phyloP scores from a whole-genome alignment of 2,888 invertebrate genomes.

The Lasioglossum lativentre region DNA sequence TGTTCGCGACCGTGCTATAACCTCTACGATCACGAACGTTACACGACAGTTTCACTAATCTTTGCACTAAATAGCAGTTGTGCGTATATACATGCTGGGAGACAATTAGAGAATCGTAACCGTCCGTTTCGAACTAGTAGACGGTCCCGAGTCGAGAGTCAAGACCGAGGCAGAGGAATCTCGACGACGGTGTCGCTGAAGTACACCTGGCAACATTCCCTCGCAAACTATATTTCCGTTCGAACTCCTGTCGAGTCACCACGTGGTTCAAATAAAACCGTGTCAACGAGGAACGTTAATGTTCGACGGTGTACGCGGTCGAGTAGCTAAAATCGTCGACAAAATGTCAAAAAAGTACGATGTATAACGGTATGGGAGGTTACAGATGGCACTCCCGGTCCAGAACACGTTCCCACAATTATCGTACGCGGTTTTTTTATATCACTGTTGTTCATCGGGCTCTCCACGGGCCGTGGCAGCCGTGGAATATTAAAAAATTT shows the following conservation, averaged over 20 bases:
- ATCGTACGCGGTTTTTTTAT: background rate
- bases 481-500: slow-evolving; percentile 31
- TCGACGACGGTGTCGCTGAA: slow-evolving; percentile 21
- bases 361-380: slow-evolving; percentile 57
- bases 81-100: background rate
- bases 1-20: slow-evolving; percentile 50
- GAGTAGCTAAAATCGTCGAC: slow-evolving; percentile 21
- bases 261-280: slow-evolving; percentile 27
- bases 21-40: slow-evolving; percentile 56
- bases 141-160: slow-evolving; percentile 5
- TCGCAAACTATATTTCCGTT: slow-evolving; percentile 9
- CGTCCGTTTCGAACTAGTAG: background rate
- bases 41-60: slow-evolving; percentile 38
- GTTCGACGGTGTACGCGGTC: background rate
- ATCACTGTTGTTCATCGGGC: background rate
- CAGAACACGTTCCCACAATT: background rate
- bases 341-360: slow-evolving; percentile 58
- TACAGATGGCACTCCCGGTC: slow-evolving; percentile 71
- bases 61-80: slow-evolving; percentile 37
- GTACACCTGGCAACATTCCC: slow-evolving; percentile 26
- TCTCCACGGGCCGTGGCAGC: background rate
- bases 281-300: background rate
- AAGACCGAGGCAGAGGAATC: slow-evolving; percentile 24
- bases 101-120: slow-evolving; percentile 12
- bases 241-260: background rate